Evolutionary conservation across 2,113 vertebrate species (phyloP), one percentile per base, ranked within the genome.

Genomic region (Etheostoma cragini): DNA sequence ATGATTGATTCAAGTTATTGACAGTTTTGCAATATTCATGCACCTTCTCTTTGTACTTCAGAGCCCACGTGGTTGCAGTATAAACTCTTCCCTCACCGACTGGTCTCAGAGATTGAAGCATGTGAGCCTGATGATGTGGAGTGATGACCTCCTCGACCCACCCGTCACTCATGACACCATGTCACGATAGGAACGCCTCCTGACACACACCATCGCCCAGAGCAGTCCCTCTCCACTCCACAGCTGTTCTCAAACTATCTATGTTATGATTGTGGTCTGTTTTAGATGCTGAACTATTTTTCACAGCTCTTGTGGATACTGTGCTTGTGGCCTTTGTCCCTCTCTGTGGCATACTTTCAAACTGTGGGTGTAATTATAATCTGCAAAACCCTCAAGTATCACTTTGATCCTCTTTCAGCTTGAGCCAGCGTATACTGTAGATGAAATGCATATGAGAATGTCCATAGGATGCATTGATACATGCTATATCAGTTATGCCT

Each of bases 11-110:
- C 8, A 35, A 10, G 16, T 38, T 17, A 7, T 14, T 74, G 53
- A 66, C 49, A 33, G 5, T 33, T 73, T 38, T 61, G 24, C 38
- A 64, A 69, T 38, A n/a, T 17, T 64, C 10, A 52, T 24, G 11
- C 35, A 22, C 3, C 47, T 47, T 53, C 69, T 53, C 38, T 79
- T 45, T 65, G 7, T 80, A 70, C 80, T 81, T 8, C 86, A 96
- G 94, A 95, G 60, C 95, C 95, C 26, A 95, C 95, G 3, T 96
- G 95, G 95, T 60, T 96, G 74, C 95, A 95, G 89, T 96, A 88
- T 67, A 93, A 94, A 73, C 92, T 95, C 50, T 96, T 95, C 77
- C 91, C 95, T 72, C 94, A 95, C 76, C 94, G 94, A 19, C 75
- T 97, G 80, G 95, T 96, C 30, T 97, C 96, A 0, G 96, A 96